phyloP scores from a whole-genome alignment of 2,888 invertebrate genomes.

The Drosophila cracens region DNA sequence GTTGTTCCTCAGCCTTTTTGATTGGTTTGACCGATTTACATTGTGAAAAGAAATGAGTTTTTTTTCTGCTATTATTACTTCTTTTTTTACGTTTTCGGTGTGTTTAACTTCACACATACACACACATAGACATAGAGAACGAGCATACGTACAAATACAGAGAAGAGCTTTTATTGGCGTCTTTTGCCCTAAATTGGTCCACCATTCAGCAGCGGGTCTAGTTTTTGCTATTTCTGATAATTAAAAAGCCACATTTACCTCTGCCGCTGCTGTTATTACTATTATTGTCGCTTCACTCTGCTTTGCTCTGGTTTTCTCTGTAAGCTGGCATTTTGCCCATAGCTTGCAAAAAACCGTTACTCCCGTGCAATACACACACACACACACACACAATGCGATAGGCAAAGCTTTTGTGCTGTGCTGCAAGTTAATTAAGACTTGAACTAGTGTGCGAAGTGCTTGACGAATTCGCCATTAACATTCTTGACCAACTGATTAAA shows the following conservation, averaged over 20 bases:
- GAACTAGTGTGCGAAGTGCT: constrained; percentile 1
- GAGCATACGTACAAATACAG: constrained; percentile 1
- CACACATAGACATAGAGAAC: not conserved
- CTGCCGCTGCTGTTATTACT: constrained; percentile 14
- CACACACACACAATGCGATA: constrained; percentile 11
- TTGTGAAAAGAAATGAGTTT: constrained; percentile 73
- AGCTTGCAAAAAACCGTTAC: constrained; percentile 50
- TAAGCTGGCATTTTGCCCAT: constrained; percentile 42
- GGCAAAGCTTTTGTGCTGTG: constrained; percentile 39
- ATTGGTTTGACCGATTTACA: constrained; percentile 79
- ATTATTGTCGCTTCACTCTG: constrained; percentile 36
- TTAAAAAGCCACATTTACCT: constrained; percentile 65
- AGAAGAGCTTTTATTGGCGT: constrained; percentile 62
- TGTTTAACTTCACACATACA: constrained; percentile 30
- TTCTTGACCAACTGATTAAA: not conserved
- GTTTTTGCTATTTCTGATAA: constrained; percentile 66
- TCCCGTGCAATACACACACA: not conserved
- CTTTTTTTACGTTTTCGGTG: constrained; percentile 29
- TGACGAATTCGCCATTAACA: not conserved
- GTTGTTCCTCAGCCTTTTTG: constrained; percentile 50
- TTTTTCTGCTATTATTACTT: constrained; percentile 17
- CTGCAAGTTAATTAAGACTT: constrained; percentile 35
- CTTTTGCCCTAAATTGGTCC: constrained; percentile 60
- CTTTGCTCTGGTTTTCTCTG: constrained; percentile 8
- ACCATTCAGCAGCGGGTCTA: constrained; percentile 30